These are phyloP conservation scores for Cacatua alba DNA, from an alignment of 2,113 vertebrate genomes.

Conservation along the genomic window DNA sequence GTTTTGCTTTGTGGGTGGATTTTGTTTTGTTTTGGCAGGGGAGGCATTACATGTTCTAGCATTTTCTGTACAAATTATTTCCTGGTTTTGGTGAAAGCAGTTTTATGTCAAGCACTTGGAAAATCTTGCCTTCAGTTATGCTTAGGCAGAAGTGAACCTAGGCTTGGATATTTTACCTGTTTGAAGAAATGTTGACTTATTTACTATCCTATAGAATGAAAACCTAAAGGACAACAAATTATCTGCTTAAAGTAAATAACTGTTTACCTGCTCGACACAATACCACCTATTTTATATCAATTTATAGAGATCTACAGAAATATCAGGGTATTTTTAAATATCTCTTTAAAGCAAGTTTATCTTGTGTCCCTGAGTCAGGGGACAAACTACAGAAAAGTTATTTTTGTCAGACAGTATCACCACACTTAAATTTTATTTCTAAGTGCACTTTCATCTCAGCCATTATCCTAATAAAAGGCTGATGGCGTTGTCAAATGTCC, in stretches of 20 bases:
- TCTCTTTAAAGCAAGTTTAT: not conserved
- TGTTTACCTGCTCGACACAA: not conserved
- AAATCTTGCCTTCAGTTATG: not conserved
- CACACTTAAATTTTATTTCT: not conserved
- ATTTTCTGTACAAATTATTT: not conserved
- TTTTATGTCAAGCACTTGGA: not conserved
- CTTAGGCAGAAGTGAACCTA: not conserved
- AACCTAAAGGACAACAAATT: not conserved
- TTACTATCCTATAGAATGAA: not conserved
- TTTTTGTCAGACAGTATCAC: not conserved
- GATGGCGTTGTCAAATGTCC: not conserved
- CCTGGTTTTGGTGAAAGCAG: not conserved
- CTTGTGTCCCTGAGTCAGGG: not conserved
- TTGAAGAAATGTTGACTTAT: not conserved
- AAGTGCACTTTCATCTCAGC: not conserved
- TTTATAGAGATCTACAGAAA: not conserved
- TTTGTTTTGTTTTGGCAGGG: not conserved
- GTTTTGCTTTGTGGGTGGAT: not conserved
- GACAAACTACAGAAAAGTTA: not conserved
- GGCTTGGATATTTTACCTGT: not conserved
- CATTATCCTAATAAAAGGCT: not conserved
- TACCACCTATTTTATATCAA: accelerated
- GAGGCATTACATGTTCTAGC: accelerated
- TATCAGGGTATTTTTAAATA: not conserved
- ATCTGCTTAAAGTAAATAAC: not conserved